Evolutionary conservation across 2,888 invertebrate genomes (phyloP).

Genomic region (Syritta pipiens): DNA sequence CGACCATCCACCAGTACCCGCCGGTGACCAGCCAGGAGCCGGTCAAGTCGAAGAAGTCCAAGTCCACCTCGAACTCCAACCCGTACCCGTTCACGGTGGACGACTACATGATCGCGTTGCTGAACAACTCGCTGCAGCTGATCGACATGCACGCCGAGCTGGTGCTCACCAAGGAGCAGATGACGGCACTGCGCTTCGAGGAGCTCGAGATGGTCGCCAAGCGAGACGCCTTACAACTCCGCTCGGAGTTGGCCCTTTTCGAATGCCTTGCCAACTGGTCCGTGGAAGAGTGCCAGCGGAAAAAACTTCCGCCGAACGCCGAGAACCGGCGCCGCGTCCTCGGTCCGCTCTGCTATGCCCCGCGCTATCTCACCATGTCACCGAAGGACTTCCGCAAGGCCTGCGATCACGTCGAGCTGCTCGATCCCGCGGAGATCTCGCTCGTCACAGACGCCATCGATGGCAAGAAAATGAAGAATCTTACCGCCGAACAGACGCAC

Average conservation of each 20-base stretch:
- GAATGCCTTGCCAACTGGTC: slow-evolving; percentile 79
- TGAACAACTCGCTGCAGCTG: slow-evolving; percentile 78
- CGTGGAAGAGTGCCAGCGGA: slow-evolving; percentile 77
- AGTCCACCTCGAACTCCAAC: slow-evolving; percentile 70
- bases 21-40: slow-evolving; percentile 56
- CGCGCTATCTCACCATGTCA: slow-evolving; percentile 77
- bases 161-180: slow-evolving; percentile 75
- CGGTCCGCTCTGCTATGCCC: slow-evolving; percentile 77
- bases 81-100: slow-evolving; percentile 78
- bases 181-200: slow-evolving; percentile 77
- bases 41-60: slow-evolving; percentile 64
- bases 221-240: slow-evolving; percentile 77
- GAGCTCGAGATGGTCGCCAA: slow-evolving; percentile 79
- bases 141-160: slow-evolving; percentile 79
- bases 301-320: slow-evolving; percentile 75
- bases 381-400: slow-evolving; percentile 75
- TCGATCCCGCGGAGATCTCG: slow-evolving; percentile 76
- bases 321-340: slow-evolving; percentile 78
- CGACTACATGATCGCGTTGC: slow-evolving; percentile 77
- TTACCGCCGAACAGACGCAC: slow-evolving; percentile 77
- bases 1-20: slow-evolving; percentile 73
- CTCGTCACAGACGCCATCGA: slow-evolving; percentile 77
- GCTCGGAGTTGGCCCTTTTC: slow-evolving; percentile 77
- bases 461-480: slow-evolving; percentile 76
- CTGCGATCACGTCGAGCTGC: slow-evolving; percentile 77